These are phyloP conservation scores for Musca vetustissima DNA, from an alignment of 1,140 invertebrate species.

Conservation along the genomic window DNA sequence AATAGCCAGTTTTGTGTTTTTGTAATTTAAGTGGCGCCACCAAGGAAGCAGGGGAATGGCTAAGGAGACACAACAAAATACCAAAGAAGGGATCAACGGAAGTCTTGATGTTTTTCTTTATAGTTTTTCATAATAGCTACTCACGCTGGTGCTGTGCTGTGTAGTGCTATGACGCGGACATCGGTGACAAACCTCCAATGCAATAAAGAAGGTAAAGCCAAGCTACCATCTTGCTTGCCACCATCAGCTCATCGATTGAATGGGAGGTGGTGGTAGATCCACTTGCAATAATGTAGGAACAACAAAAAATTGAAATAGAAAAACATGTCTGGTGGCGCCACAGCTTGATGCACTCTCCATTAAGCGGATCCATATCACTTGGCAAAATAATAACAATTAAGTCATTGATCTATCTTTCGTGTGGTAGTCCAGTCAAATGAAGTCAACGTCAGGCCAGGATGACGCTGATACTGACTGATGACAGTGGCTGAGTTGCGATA, in stretches of 20 bases:
- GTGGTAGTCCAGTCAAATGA: too few species aligned
- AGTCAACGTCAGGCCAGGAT: neutral
- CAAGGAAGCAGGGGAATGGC: neutral
- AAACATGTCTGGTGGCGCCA: conserved; percentile 19
- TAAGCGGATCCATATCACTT: conserved; percentile 18
- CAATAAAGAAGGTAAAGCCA: too few species aligned
- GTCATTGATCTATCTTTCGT: conserved; percentile 12
- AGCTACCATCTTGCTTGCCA: too few species aligned
- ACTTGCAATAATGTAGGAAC: neutral
- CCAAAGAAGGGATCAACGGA: neutral
- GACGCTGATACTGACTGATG: neutral
- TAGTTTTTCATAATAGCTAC: too few species aligned
- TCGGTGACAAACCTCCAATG: too few species aligned
- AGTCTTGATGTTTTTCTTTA: neutral
- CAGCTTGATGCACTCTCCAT: neutral
- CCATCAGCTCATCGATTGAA: too few species aligned
- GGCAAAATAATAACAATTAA: conserved; percentile 20
- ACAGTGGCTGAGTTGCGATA: neutral
- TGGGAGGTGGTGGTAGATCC: too few species aligned
- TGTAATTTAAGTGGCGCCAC: too few species aligned
- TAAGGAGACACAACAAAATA: neutral
- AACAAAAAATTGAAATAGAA: neutral
- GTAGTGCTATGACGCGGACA: too few species aligned
- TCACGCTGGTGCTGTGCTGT: too few species aligned
- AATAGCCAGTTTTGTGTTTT: too few species aligned